phyloP scores from a whole-genome alignment of 2,797 vertebrate genomes.

The Acanthopagrus latus region DNA sequence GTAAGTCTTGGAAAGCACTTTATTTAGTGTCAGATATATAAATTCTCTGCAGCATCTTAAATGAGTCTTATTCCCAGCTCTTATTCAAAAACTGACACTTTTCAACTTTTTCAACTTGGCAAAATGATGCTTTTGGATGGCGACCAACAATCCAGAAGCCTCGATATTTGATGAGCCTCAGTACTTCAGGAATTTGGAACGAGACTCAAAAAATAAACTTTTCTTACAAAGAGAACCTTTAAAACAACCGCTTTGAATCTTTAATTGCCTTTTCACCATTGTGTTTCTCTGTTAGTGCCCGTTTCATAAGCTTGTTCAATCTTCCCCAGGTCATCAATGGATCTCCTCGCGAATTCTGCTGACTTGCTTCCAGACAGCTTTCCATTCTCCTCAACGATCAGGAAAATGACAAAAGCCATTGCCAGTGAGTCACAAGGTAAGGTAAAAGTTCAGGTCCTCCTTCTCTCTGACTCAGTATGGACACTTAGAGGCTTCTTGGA shows the following conservation, averaged over 20 bases:
- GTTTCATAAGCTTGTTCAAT: slow-evolving; percentile 47
- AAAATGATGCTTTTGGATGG: too few relatives aligned
- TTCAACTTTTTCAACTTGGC: too few relatives aligned
- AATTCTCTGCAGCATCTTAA: neutral
- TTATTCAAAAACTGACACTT: too few relatives aligned
- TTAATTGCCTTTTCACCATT: neutral
- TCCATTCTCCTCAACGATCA: slow-evolving; percentile 70
- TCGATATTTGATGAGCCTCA: too few relatives aligned
- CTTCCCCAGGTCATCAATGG: slow-evolving; percentile 70
- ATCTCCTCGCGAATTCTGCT: slow-evolving; percentile 65
- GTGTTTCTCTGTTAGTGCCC: neutral
- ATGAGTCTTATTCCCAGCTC: neutral
- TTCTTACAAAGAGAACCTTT: too few relatives aligned
- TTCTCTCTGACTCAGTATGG: slow-evolving; percentile 27
- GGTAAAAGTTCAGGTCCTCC: slow-evolving; percentile 21
- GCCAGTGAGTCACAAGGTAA: slow-evolving; percentile 82
- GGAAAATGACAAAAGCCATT: slow-evolving; percentile 70
- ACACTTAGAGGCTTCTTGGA: slow-evolving; percentile 29
- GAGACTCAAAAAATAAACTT: too few relatives aligned
- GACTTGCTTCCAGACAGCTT: slow-evolving; percentile 74
- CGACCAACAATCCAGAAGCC: too few relatives aligned
- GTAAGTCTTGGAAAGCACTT: slow-evolving; percentile 54
- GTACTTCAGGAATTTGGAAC: too few relatives aligned
- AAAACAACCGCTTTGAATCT: neutral
- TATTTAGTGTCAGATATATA: neutral